Conservation (phyloP, 2,888 invertebrate genomes). For the Pristionchus arcanus region DNA sequence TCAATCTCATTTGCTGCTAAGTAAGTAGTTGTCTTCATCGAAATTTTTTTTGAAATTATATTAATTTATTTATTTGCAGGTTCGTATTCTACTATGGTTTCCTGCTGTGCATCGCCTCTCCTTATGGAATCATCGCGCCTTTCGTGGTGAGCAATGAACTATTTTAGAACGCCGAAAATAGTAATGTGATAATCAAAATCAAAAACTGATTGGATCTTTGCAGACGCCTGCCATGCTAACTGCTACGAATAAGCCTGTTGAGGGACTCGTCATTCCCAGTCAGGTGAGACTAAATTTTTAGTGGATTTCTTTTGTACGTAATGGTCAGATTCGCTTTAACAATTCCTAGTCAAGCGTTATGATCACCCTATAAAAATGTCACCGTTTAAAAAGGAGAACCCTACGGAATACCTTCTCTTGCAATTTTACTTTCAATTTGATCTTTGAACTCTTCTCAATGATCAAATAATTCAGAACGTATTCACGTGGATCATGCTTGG, state of each 20-base stretch:
- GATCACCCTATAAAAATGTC: too few relatives aligned
- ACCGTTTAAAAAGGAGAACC: too few relatives aligned
- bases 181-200: neutral
- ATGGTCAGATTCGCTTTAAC: neutral
- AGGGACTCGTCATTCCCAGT: constrained; percentile 70
- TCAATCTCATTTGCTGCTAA: constrained; percentile 71
- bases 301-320: too few relatives aligned
- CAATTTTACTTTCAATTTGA: too few relatives aligned
- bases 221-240: constrained; percentile 71
- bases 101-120: constrained; percentile 72
- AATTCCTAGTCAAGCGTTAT: neutral
- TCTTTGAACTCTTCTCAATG: neutral
- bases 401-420: too few relatives aligned
- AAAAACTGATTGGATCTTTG: neutral
- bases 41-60: too few relatives aligned
- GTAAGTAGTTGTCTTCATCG: neutral
- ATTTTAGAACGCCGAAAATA: neutral
- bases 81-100: constrained; percentile 76
- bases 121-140: constrained; percentile 73
- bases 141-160: constrained; percentile 63
- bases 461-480: constrained; percentile 57
- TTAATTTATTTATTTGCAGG: neutral
- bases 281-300: neutral
- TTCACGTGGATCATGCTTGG: constrained; percentile 74
- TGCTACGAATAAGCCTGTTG: constrained; percentile 63